phyloP scores from a whole-genome alignment of 2,888 invertebrate species.

The Phymatocera aterrima region DNA sequence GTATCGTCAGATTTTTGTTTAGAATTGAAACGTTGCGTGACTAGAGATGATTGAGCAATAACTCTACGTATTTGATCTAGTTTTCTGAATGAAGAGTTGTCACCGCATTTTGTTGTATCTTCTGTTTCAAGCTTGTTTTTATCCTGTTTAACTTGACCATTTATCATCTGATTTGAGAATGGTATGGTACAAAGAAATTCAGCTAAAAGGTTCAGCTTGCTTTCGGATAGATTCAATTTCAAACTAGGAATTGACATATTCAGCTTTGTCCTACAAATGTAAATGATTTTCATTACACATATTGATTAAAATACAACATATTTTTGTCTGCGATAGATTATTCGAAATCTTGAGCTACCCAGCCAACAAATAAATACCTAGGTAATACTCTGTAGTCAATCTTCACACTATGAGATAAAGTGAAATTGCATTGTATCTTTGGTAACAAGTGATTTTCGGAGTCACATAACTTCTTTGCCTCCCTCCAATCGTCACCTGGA shows the following conservation, averaged over 20 bases:
- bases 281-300: conserved; percentile 52
- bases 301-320: not conserved
- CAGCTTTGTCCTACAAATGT: conserved; percentile 76
- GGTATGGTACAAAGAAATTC: conserved; percentile 79
- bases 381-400: conserved; percentile 84
- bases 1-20: conserved; percentile 19
- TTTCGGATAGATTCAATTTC: conserved; percentile 86
- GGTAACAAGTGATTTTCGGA: conserved; percentile 86
- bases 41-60: conserved; percentile 64
- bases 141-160: conserved; percentile 48
- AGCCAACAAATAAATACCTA: conserved; percentile 71
- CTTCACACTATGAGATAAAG: conserved; percentile 85
- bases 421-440: conserved; percentile 80
- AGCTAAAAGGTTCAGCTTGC: conserved; percentile 80
- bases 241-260: conserved; percentile 81
- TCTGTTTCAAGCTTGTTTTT: conserved; percentile 38
- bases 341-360: too few relatives aligned
- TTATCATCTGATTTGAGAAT: conserved; percentile 67
- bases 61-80: conserved; percentile 59
- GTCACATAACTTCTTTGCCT: conserved; percentile 82
- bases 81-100: conserved; percentile 52
- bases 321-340: too few relatives aligned
- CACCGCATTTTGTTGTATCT: conserved; percentile 34
- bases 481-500: conserved; percentile 85
- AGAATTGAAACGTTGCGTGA: conserved; percentile 47